Base-by-base conservation (phyloP, 30 jellyfish, hydroid and myxozoan genomes). In the Sanderia malayensis region DNA sequence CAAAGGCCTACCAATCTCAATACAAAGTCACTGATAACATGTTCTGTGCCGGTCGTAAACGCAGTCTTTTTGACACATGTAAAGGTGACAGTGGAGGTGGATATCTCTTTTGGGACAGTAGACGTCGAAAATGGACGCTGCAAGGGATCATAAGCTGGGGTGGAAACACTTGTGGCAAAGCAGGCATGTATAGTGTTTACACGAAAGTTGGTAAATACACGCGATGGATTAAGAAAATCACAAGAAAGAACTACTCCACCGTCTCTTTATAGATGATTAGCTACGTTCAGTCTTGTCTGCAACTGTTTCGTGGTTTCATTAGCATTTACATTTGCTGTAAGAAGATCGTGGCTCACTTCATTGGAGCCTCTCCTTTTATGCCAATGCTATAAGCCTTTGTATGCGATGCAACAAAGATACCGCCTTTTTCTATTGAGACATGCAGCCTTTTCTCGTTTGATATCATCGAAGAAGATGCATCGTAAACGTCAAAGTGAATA, bases 31-130 rank as follows among this genome's bases (percentile, higher is more conserved):
- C 99, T 4, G 81, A 80, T 13, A 93, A 83, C 70, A 93, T 93
- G 99, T 93, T 93, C 65, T 93, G 99, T 46, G 99, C 99, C 4
- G 99, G 99, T 15, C 81, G 67, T 3, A 63, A 47, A 29, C 18
- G 67, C 7, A 75, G 81, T 29, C 44, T 49, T 37, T 88, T 79
- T 45, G 99, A 93, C 76, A 93, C 99, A 9, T 93, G 99, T 59
- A 81, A 80, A 61, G 99, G 99, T 19, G 99, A 93, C 80, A 85
- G 96, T 32, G 99, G 99, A 8, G 99, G 99, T 6, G 96, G 96
- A 2, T 93, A 46, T 44, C 25, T 85, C 37, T 85, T 93, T 64
- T 82, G 82, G 79, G 99, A 93, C 75, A 21, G 32, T 31, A 69
- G 67, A 44, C 81, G 95, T 29, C 45, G 79, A 26, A 93, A 93